These are phyloP conservation scores for Acleris laterana DNA, from an alignment of 2,888 invertebrate species.

Conservation along the genomic window DNA sequence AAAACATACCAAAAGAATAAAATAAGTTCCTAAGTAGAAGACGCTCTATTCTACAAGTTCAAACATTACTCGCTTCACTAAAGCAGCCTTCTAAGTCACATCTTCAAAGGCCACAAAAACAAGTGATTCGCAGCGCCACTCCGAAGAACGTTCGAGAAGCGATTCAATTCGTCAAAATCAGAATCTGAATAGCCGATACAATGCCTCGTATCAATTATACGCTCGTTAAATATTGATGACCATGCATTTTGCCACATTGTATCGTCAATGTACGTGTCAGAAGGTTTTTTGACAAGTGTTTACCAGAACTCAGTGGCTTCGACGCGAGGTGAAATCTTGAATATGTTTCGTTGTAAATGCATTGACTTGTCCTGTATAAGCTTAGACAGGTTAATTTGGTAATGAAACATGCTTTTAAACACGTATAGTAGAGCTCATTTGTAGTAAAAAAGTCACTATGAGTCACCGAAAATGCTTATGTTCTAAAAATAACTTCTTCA, in stretches of 20 bases:
- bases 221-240: slow-evolving; percentile 31
- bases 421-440: no score
- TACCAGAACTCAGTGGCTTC: slow-evolving; percentile 5
- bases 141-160: slow-evolving; percentile 2
- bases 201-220: slow-evolving; percentile 30
- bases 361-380: background rate
- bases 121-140: slow-evolving; percentile 21
- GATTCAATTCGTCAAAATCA: slow-evolving; percentile 34
- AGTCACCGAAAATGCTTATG: no score
- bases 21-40: no score
- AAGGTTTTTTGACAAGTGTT: slow-evolving; percentile 10
- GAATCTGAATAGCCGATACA: slow-evolving; percentile 30
- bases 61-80: background rate
- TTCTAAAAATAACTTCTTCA: no score
- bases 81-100: background rate
- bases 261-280: slow-evolving; percentile 13
- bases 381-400: background rate
- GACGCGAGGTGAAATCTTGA: slow-evolving; percentile 6
- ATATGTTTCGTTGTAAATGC: slow-evolving; percentile 1
- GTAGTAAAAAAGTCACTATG: no score
- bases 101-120: slow-evolving; percentile 17
- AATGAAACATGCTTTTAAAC: no score
- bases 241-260: slow-evolving; percentile 24
- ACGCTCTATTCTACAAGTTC: background rate
- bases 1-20: no score